Base-by-base conservation (phyloP, 2,888 invertebrate genomes). In the Serrognathus titanus region DNA sequence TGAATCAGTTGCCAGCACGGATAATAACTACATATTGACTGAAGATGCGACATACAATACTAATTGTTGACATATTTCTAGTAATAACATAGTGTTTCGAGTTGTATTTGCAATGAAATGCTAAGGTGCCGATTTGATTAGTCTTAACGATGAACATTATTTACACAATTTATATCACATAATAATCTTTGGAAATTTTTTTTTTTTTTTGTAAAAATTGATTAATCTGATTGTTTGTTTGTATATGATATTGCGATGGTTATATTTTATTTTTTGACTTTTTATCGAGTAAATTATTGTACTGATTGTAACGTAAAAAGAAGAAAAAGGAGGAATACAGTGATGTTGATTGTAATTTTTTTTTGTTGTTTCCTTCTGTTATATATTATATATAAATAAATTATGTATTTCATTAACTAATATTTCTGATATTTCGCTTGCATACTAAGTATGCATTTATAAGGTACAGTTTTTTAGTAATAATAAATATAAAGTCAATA, bases 41-140 rank as follows among this genome's bases (percentile, higher is more conserved):
- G 69, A 69, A 54, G 66, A 69, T 57, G 69, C 70, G 57, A 70
- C 70, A 58, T 71, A 67, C 51, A 67, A 71, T 56, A 70, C 71
- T 63, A 72, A 71, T 66, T 72, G 69, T 71, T 69, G 66, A 58
- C 58, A 58, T 38, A 54, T 58, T 52, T 37, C 47, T 41, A 43
- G 39, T 41, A 11, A 51, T 36, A 39, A 52, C 12, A 48, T 52
- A 57, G 57, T 57, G 48, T 58, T 54, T 51, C 58, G 51, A 16
- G 58, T 41, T 50, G 31, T 49, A 57, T 46, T 55, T 43, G 55
- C 50, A 50, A 50, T 49, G 49, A 20, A 55, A 55, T 55, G 55
- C 55, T 55, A 55, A 49, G 55, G 55, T 55, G 55, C 55, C 55
- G 50, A 50, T 39, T 31, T 31, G 24, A 31, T 45, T 54, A 37